These are phyloP conservation scores for Protophormia terraenovae DNA, from an alignment of 2,888 invertebrate species.

Conservation along the genomic window DNA sequence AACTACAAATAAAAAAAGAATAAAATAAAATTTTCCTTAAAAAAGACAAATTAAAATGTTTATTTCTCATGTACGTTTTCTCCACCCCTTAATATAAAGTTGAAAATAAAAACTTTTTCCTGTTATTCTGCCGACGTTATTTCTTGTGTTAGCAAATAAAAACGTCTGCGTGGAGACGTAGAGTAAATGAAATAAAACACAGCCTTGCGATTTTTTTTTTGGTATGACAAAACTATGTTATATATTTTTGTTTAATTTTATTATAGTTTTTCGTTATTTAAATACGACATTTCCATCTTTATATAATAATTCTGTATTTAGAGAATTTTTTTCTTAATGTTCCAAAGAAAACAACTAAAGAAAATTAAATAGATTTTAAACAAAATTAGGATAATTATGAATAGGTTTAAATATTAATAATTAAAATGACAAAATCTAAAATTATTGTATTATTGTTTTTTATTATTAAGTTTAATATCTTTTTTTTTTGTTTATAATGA, in stretches of 20 bases:
- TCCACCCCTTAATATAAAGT: too few relatives aligned
- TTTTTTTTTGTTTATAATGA: not conserved
- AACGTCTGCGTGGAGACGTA: too few relatives aligned
- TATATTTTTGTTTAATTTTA: constrained; percentile 63
- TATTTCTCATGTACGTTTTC: too few relatives aligned
- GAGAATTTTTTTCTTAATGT: not conserved
- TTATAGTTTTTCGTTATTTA: constrained; percentile 58
- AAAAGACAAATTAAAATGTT: too few relatives aligned
- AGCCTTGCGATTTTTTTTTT: constrained; percentile 55
- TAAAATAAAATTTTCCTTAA: too few relatives aligned
- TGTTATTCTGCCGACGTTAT: too few relatives aligned
- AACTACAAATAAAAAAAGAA: too few relatives aligned
- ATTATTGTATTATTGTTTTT: constrained; percentile 12
- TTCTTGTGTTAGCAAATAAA: too few relatives aligned
- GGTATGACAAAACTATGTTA: constrained; percentile 72
- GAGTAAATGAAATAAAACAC: constrained; percentile 61
- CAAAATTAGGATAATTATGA: not conserved
- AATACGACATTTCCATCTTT: constrained; percentile 32
- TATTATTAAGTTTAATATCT: not conserved
- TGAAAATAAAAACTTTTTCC: too few relatives aligned
- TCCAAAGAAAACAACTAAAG: constrained; percentile 26
- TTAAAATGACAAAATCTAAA: constrained; percentile 37
- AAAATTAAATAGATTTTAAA: not conserved
- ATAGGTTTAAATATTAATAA: constrained; percentile 5
- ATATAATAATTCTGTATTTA: constrained; percentile 12